Conservation (phyloP, 1,140 invertebrate genomes). For the Choristoneura fumiferana region DNA sequence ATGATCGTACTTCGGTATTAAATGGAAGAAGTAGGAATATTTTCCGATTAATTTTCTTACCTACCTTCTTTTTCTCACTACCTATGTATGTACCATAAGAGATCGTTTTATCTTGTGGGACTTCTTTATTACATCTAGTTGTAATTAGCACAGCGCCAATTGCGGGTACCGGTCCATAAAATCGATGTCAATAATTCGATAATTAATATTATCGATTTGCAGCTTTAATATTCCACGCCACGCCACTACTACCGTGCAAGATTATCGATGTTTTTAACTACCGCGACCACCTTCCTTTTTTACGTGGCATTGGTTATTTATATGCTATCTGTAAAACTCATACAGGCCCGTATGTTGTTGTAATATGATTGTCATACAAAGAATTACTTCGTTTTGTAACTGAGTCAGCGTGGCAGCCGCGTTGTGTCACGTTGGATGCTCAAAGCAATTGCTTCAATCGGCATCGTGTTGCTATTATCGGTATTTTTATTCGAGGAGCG, state of each 20-base stretch:
- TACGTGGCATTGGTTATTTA: conserved; percentile 20
- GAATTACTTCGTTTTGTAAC: conserved; percentile 49
- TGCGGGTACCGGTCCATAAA: conserved; percentile 39
- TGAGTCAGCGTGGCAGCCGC: conserved; percentile 28
- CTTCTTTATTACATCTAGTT: neutral
- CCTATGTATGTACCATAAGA: too few species aligned
- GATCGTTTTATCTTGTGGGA: too few species aligned
- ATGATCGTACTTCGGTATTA: too few species aligned
- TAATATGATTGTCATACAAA: conserved; percentile 28
- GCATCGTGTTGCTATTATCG: conserved; percentile 63
- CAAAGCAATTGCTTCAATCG: conserved; percentile 73
- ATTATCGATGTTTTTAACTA: conserved; percentile 65
- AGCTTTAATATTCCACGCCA: conserved; percentile 60
- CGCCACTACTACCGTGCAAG: conserved; percentile 38
- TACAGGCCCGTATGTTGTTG: neutral
- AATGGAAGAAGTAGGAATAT: too few species aligned
- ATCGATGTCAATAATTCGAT: conserved; percentile 70
- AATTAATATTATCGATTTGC: conserved; percentile 73
- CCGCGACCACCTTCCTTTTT: conserved; percentile 55
- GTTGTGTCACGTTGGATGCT: conserved; percentile 71
- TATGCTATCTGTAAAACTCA: neutral
- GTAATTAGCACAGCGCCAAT: neutral
- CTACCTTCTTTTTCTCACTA: too few species aligned
- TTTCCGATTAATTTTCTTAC: too few species aligned
- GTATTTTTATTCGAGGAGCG: conserved; percentile 64